Base-by-base conservation (phyloP, 2,797 vertebrate genomes). In the Acrocephalus scirpaceus region DNA sequence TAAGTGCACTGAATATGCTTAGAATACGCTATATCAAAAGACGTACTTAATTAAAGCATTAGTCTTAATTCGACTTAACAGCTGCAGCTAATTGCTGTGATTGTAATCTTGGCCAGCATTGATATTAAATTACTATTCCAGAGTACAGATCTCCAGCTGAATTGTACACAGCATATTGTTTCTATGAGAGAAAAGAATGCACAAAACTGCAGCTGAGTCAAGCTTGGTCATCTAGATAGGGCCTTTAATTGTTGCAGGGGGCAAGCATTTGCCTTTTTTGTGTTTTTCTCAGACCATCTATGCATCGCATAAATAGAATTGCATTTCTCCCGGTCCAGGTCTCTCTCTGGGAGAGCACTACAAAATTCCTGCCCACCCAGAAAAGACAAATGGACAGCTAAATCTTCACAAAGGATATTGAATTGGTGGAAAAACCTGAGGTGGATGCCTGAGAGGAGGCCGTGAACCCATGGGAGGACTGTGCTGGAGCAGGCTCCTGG, bases 11-110 rank as follows among this genome's bases (percentile, higher is more conserved):
- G 40, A 92, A 80, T 22, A 92, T 12, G 47, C 38, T 76, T 48
- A 60, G 15, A 92, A 71, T 60, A 57, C 22, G 13, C 60, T 61
- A 16, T 32, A 92, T 67, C 74, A 74, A 72, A 88, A 87, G n/a
- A 91, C 60, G 61, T 88, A 61, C 29, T 94, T 96, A 92, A 92
- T 92, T 90, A 78, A 70, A 69, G 38, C 36, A 86, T 92, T 88
- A 93, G 34, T 80, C 36, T 95, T 95, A 91, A 94, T 95, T 95
- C 94, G 64, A 84, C 44, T 79, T 78, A 81, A 87, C 51, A 82
- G 51, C 48, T 60, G 45, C 40, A 90, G 44, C 58, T 90, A 94
- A 97, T 42, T 91, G 83, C 57, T 88, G 54, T 70, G 81, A 94
- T 38, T 67, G 50, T 66, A 90, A 90, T 90, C 74, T 90, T 47